Conservation (phyloP, 1,140 invertebrate species). For the Drosophila rufa region DNA sequence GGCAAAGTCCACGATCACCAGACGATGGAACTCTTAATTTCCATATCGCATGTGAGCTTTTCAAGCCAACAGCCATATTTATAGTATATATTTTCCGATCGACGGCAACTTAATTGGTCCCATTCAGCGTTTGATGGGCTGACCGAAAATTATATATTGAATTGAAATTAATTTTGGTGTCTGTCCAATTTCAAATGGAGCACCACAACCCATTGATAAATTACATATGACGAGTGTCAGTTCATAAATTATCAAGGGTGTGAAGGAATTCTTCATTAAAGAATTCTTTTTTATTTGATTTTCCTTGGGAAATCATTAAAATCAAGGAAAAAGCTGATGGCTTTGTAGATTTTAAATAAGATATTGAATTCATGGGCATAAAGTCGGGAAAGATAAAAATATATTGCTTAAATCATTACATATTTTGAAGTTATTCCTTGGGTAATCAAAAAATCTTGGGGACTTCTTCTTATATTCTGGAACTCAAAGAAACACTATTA, state of each 20-base stretch:
- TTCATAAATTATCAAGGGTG: constrained; percentile 15
- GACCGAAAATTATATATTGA: constrained; percentile 21
- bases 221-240: constrained; percentile 10
- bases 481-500: background rate
- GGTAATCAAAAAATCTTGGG: too few species aligned
- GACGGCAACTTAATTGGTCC: constrained; percentile 35
- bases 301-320: background rate
- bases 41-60: constrained; percentile 44
- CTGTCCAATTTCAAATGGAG: background rate
- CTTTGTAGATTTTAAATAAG: background rate
- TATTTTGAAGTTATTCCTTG: too few species aligned
- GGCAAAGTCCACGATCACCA: constrained; percentile 23
- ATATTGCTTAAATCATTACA: too few species aligned
- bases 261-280: constrained; percentile 2
- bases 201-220: constrained; percentile 20
- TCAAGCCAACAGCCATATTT: background rate
- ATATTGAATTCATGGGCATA: background rate
- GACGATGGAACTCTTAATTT: constrained; percentile 30
- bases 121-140: constrained; percentile 1
- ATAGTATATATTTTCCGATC: constrained; percentile 18
- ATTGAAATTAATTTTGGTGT: constrained; percentile 21
- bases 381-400: too few species aligned
- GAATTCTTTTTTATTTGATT: constrained; percentile 1
- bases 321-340: background rate
- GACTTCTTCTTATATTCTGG: too few species aligned